Evolutionary conservation across 2,797 vertebrate species (phyloP), one percentile per base, ranked within the genome.

Genomic region (Iguana delicatissima): DNA sequence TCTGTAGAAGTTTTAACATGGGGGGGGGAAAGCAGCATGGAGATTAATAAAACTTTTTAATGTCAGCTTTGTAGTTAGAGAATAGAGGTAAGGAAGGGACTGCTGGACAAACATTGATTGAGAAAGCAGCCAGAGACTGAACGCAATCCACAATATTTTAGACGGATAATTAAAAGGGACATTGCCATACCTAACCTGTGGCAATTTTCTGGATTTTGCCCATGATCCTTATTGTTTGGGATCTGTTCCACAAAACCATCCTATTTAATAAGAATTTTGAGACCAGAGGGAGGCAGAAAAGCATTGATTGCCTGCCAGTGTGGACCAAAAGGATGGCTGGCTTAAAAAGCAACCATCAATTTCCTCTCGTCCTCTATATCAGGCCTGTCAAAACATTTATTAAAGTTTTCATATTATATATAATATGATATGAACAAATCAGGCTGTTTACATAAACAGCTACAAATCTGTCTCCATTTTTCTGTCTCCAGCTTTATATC

Each of bases 381-480:
- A 79, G 76, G 57, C 59, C 26, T 84, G 85, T 84, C 90, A 87
- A 91, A 84, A 79, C 83, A 69, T 83, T 69, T 67, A 87, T 91
- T 87, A 87, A 77, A 16, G 59, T 26, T 77, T 87, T 72, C 80
- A 79, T 77, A 57, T 87, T 77, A 67, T 76, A 77, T 87, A 79
- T 91, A 84, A 84, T 87, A 42, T 57, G 77, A 87, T 77, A 57
- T 69, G 80, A 91, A 84, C 84, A 79, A 73, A 81, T 87, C 89
- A 84, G 73, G 35, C 62, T 90, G 42, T 73, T 90, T 87, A 77
- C 57, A 87, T 69, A 84, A 84, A 87, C 38, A 69, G 46, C 69
- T 57, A 81, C 85, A 87, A 91, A 91, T 87, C 46, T 69, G 26
- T 38, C 84, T 87, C 85, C 46, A 67, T 77, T 83, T 83, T 59